Conservation (phyloP, 2,797 vertebrate species). For the Toxotes lorentzi region DNA sequence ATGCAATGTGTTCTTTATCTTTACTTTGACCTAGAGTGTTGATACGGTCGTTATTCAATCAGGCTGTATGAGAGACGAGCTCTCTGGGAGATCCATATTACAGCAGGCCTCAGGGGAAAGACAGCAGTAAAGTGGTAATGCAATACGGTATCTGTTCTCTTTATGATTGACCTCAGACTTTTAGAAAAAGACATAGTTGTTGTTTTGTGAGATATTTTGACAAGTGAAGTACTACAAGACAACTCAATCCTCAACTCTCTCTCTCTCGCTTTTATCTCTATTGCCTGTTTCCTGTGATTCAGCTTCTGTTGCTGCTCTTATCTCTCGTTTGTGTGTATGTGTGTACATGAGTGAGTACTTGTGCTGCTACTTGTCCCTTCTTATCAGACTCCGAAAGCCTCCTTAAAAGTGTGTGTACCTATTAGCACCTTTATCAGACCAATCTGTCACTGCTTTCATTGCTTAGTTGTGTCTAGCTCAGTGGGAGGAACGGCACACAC, state of each 20-base stretch:
- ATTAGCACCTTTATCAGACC: conserved; percentile 75
- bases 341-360: conserved; percentile 24
- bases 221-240: conserved; percentile 5
- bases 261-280: conserved; percentile 66
- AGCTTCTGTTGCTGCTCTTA: conserved; percentile 78
- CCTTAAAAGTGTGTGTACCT: conserved; percentile 72
- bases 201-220: conserved; percentile 31
- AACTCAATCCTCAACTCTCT: conserved; percentile 15
- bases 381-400: conserved; percentile 73
- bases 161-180: conserved; percentile 31
- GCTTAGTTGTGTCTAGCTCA: conserved; percentile 67
- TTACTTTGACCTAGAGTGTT: conserved; percentile 11
- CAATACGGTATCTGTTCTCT: conserved; percentile 21
- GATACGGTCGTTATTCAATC: conserved; percentile 30
- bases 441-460: conserved; percentile 79
- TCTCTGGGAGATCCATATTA: conserved; percentile 28
- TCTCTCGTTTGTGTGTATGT: conserved; percentile 48
- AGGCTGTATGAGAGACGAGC: conserved; percentile 5
- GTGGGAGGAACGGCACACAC: conserved; percentile 30
- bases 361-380: conserved; percentile 36
- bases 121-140: conserved; percentile 34
- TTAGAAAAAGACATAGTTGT: conserved; percentile 16
- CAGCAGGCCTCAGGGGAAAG: conserved; percentile 22
- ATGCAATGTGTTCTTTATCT: conserved; percentile 14
- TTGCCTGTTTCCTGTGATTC: conserved; percentile 73